These are phyloP conservation scores for Porites cylindrica DNA, from an alignment of 92 coral and sea anemone genomes.

Conservation along the genomic window DNA sequence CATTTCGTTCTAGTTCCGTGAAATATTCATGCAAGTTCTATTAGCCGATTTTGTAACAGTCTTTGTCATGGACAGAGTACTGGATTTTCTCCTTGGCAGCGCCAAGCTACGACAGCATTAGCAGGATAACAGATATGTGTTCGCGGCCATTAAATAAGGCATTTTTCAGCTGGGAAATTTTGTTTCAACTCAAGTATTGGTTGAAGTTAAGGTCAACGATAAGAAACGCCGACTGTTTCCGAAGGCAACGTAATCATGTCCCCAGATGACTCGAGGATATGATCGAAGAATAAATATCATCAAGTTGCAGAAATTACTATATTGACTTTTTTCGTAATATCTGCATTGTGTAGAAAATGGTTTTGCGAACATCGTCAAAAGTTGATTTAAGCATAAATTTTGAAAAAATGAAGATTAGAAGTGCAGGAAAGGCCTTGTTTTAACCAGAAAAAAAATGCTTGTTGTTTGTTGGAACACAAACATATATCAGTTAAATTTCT, in stretches of 20 bases:
- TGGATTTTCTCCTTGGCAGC: constrained; percentile 89
- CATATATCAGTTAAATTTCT: too few species aligned
- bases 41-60: constrained; percentile 81
- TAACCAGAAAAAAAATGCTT: too few species aligned
- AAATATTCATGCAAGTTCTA: constrained; percentile 79
- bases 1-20: constrained; percentile 87
- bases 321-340: too few species aligned
- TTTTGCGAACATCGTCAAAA: too few species aligned
- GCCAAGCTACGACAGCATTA: constrained; percentile 69
- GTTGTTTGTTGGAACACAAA: too few species aligned
- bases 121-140: not conserved
- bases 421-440: too few species aligned
- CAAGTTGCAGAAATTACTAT: too few species aligned
- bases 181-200: too few species aligned
- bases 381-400: too few species aligned
- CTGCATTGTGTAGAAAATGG: too few species aligned
- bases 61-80: constrained; percentile 85
- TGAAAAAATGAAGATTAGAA: too few species aligned
- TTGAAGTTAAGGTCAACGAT: too few species aligned
- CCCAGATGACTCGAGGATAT: constrained; percentile 6
- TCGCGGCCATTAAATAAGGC: not conserved
- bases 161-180: not conserved
- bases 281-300: not conserved
- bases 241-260: not conserved
- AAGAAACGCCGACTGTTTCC: constrained; percentile 1